phyloP scores from a whole-genome alignment of 2,113 vertebrate genomes.

The Cairina moschata region DNA sequence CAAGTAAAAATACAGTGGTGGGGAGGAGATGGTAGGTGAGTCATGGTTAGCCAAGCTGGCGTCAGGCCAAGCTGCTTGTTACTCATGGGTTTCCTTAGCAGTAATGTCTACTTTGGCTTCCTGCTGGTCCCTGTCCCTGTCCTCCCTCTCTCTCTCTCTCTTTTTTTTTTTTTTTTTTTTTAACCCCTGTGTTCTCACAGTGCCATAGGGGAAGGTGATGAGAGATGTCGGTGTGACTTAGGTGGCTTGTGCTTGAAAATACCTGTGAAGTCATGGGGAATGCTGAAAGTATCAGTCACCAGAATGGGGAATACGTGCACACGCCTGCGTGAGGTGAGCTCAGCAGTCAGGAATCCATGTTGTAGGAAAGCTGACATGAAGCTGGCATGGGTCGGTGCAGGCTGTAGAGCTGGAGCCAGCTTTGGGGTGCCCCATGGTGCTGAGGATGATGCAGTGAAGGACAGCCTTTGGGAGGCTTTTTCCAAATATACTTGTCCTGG shows the following conservation, averaged over 20 bases:
- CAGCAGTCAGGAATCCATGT: not conserved
- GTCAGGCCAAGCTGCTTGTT: constrained; percentile 1
- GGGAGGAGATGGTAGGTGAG: constrained; percentile 14
- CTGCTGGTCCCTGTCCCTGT: not conserved
- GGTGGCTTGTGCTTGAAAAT: not conserved
- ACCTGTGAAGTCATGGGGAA: not conserved
- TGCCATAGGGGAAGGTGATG: not conserved
- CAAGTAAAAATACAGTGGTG: not conserved
- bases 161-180: not conserved
- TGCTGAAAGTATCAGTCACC: constrained; percentile 3
- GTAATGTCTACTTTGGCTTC: constrained; percentile 48
- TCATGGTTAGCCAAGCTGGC: constrained; percentile 21
- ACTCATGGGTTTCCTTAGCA: constrained; percentile 39
- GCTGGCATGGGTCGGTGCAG: not conserved
- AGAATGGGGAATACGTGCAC: not conserved
- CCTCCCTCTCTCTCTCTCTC: too few species aligned
- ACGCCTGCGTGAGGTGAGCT: constrained; percentile 12
- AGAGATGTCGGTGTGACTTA: not conserved
- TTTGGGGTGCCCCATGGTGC: not conserved
- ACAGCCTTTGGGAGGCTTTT: not conserved
- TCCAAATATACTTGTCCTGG: not conserved
- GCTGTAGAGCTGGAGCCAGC: not conserved
- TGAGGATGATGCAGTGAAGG: not conserved
- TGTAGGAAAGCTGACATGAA: not conserved
- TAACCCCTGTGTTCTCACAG: not conserved